Percentiles rank a stretch among this genome's conserved stretches.
phyloP scores from a whole-genome alignment of 2,797 vertebrate genomes.

The Cyclopterus lumpus region DNA sequence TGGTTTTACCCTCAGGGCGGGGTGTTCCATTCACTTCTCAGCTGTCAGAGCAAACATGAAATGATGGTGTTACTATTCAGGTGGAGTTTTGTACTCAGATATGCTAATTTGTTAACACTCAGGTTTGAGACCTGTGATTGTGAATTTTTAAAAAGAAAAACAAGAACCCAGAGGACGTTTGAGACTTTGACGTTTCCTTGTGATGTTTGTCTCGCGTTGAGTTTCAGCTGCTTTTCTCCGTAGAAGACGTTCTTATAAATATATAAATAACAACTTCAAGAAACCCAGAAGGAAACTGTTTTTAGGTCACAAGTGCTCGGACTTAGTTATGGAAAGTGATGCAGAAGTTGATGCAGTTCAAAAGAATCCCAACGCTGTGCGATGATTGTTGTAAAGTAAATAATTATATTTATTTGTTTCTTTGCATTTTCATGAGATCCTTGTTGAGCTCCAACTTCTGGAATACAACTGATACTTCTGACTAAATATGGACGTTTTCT shows the following conservation, averaged over 20 bases:
- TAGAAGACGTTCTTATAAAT: no score
- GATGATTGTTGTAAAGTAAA: no score
- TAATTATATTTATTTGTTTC: not conserved
- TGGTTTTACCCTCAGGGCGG: conserved; percentile 5
- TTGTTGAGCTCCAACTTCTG: not conserved
- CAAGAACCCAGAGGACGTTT: rapidly evolving
- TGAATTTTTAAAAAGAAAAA: not conserved
- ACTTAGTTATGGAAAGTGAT: not conserved
- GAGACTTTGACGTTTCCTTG: not conserved
- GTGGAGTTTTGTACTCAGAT: conserved; percentile 9
- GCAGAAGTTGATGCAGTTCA: not conserved
- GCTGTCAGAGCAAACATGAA: conserved; percentile 23
- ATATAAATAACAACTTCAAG: conserved; percentile 2
- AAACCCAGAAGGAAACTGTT: not conserved
- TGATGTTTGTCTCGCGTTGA: not conserved
- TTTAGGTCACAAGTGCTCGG: not conserved
- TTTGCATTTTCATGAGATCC: not conserved
- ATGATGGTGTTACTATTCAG: conserved; percentile 7
- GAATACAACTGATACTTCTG: not conserved
- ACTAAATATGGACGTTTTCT: not conserved
- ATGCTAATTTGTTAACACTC: conserved; percentile 14
- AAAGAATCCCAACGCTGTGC: not conserved
- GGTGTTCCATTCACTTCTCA: not conserved
- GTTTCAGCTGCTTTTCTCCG: not conserved
- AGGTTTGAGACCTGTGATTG: not conserved